Conservation (phyloP, 2,113 vertebrate species). For the Todiramphus chloris region DNA sequence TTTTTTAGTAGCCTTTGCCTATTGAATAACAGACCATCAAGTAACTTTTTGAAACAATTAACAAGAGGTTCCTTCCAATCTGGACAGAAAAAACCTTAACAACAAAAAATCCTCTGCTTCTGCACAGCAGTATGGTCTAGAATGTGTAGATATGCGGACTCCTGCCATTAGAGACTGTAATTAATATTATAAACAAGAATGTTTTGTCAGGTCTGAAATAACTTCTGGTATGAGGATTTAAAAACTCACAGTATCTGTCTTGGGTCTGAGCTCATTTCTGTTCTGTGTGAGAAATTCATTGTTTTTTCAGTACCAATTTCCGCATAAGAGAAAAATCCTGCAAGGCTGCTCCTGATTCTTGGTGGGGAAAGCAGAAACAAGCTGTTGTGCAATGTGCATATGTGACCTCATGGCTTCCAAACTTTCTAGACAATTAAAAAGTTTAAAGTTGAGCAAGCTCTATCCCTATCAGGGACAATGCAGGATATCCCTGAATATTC, state of each 20-base stretch:
- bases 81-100: not conserved
- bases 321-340: constrained; percentile 44
- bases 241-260: constrained; percentile 17
- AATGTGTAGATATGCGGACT: not conserved
- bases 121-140: not conserved
- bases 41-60: constrained; percentile 17
- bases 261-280: constrained; percentile 51
- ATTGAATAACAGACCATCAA: constrained; percentile 21
- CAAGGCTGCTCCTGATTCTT: constrained; percentile 19
- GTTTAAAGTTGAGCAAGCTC: constrained; percentile 28
- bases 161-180: not conserved
- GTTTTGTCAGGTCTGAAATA: constrained; percentile 19
- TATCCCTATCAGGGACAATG: not conserved
- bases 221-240: constrained; percentile 5
- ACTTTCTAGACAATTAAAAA: constrained; percentile 59
- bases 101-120: not conserved
- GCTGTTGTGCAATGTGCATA: constrained; percentile 21
- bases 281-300: constrained; percentile 45
- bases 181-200: constrained; percentile 20
- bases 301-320: constrained; percentile 16
- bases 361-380: not conserved
- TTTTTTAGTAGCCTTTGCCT: constrained; percentile 10
- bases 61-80: constrained; percentile 1
- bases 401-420: constrained; percentile 44
- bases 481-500: not conserved